Percentiles rank a stretch among this genome's conserved stretches.
These are phyloP conservation scores for Drosophila persimilis DNA, from an alignment of 1,140 invertebrate species.

Conservation along the genomic window DNA sequence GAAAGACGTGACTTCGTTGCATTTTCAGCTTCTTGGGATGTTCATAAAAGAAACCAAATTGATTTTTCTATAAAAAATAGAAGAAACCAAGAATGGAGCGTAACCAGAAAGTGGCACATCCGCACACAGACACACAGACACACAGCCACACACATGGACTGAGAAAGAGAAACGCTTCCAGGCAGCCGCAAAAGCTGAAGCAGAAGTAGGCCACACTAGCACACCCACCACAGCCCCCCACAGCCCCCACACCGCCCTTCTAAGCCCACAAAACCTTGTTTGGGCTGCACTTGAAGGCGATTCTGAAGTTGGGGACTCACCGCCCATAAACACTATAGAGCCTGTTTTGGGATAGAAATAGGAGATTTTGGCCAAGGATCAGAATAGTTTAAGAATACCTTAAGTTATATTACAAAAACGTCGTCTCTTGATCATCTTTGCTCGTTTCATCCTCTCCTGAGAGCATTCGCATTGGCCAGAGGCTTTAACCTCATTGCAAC, in stretches of 20 bases:
- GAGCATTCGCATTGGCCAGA: too few relatives aligned
- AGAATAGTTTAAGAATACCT: too few relatives aligned
- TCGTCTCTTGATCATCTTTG: too few relatives aligned
- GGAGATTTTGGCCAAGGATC: too few relatives aligned
- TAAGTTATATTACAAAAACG: too few relatives aligned
- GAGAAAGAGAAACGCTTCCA: constrained; percentile 49
- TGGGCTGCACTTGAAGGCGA: constrained; percentile 52
- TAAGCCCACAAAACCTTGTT: constrained; percentile 35
- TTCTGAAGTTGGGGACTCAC: constrained; percentile 23
- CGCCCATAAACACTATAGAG: constrained; percentile 19
- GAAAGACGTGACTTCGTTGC: constrained; percentile 58
- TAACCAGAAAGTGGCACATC: constrained; percentile 57
- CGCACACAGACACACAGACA: constrained; percentile 31
- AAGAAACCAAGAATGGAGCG: constrained; percentile 29
- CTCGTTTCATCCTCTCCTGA: too few relatives aligned
- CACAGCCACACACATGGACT: constrained; percentile 16
- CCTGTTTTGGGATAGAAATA: constrained; percentile 12
- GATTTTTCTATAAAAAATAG: constrained; percentile 65
- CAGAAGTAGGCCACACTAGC: constrained; percentile 74
- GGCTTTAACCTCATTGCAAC: too few relatives aligned
- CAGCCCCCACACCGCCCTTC: background rate
- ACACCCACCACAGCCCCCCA: constrained; percentile 23
- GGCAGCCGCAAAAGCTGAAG: constrained; percentile 57
- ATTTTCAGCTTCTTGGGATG: constrained; percentile 35
- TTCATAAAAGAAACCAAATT: constrained; percentile 60